A percentile compares a stretch with the other conserved stretches of the same genome.
Evolutionary conservation across 2,888 invertebrate species (phyloP).

Genomic region (Oxyscelio sp.): DNA sequence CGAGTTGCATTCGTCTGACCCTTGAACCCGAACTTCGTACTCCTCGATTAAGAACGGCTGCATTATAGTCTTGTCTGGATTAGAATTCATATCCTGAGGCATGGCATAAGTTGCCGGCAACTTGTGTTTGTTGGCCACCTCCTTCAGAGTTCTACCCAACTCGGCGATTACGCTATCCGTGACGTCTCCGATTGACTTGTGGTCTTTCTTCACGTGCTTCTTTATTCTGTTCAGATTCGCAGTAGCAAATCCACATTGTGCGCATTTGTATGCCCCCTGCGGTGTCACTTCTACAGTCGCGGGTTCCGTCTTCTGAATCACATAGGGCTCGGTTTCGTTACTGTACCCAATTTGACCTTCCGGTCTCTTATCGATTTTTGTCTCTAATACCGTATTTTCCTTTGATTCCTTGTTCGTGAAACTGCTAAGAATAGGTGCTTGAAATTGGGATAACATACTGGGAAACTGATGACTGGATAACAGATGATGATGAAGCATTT

Average conservation of each 20-base stretch:
- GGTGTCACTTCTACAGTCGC: constrained; percentile 89
- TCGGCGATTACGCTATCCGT: constrained; percentile 88
- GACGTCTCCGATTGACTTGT: constrained; percentile 86
- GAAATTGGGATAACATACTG: constrained; percentile 84
- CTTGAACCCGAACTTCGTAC: constrained; percentile 87
- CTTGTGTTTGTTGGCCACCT: constrained; percentile 89
- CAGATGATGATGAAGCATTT: constrained; percentile 91
- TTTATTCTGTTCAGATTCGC: constrained; percentile 87
- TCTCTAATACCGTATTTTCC: constrained; percentile 82
- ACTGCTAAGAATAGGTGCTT: constrained; percentile 78
- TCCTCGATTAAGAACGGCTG: constrained; percentile 97
- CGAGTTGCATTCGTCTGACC: constrained; percentile 81
- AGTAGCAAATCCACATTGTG: constrained; percentile 86
- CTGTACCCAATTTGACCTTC: constrained; percentile 82
- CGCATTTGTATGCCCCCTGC: constrained; percentile 86
- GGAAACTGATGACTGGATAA: constrained; percentile 90
- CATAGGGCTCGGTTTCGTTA: constrained; percentile 86
- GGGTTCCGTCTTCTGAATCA: constrained; percentile 89
- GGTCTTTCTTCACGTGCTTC: constrained; percentile 89
- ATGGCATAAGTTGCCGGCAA: constrained; percentile 91
- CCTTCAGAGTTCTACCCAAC: constrained; percentile 89
- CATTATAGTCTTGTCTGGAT: constrained; percentile 93
- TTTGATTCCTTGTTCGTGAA: constrained; percentile 78
- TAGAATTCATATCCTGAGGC: constrained; percentile 89
- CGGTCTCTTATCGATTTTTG: constrained; percentile 87